Evolutionary conservation across 2,113 vertebrate genomes (phyloP), one percentile per base, ranked within the genome.

Genomic region (Cyanoderma ruficeps): DNA sequence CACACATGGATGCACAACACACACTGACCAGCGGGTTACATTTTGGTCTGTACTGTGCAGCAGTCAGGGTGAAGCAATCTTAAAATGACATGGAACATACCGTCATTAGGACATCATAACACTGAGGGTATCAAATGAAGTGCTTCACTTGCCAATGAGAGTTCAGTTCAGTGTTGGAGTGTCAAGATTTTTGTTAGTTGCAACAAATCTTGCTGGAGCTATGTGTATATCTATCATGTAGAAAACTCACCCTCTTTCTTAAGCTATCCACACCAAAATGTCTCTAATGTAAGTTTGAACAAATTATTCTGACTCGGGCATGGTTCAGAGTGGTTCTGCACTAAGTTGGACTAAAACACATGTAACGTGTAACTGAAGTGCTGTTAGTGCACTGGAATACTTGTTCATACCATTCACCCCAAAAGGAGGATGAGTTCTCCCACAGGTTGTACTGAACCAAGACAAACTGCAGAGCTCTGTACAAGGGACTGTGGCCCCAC

Each of bases 401-500:
- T 39, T 60, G 9, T 63, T 94, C 39, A 37, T 39, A 79, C 15
- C 52, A 6, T 70, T 81, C 56, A 33, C 41, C 24, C 21, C 39
- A 20, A 81, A 70, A 41, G 56, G 75, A 24, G 18, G 71, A 74
- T 53, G 24, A 50, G 50, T 30, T 87, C 55, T 84, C 77, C 27
- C 23, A 27, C 18, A 50, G 47, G 14, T 55, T 74, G 6, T 67
- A 11, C 14, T 27, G 68, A 25, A n/a, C 37, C 30, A 46, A 84
- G 47, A 56, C 20, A 78, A 61, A 27, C 47, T 24, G 27, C 65
- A 75, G 52, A 78, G 19, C 44, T 52, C 47, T 59, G 44, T 50
- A 5, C 1, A 1, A 55, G 47, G 56, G 13, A 28, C 49, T 1
- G 4, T 61, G n/a, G 50, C n/a, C 46, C 42, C 0, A 0, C 15